Evolutionary conservation across 2,113 vertebrate genomes (phyloP).

Genomic region (Chaetodon auriga): DNA sequence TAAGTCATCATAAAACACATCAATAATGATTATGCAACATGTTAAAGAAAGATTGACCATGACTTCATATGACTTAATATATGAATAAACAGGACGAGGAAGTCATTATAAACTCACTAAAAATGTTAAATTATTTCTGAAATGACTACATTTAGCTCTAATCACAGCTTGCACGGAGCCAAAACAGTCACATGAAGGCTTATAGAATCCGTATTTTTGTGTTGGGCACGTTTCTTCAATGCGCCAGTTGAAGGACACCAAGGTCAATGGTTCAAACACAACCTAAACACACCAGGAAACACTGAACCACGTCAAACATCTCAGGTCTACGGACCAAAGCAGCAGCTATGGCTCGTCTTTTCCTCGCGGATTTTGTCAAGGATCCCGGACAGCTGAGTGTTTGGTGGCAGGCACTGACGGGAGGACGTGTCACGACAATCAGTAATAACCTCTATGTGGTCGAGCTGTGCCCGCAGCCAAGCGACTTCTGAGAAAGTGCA

Average conservation of each 20-base stretch:
- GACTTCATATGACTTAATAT: neutral
- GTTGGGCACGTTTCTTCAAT: conserved; percentile 2
- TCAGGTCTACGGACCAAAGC: neutral
- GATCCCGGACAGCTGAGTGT: neutral
- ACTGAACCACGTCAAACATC: neutral
- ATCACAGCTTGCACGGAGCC: no score
- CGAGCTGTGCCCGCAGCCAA: neutral
- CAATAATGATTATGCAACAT: no score
- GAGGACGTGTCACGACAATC: conserved; percentile 6
- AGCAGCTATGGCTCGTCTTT: neutral
- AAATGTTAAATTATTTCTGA: neutral
- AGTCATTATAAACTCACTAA: neutral
- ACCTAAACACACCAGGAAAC: neutral
- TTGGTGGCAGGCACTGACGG: neutral
- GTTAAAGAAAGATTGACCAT: neutral
- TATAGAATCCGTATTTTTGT: no score
- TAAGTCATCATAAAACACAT: neutral
- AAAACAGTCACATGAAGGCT: no score
- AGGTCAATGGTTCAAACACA: conserved; percentile 75
- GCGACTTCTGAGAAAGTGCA: conserved; percentile 45
- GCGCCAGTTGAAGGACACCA: conserved; percentile 77
- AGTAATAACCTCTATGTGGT: neutral
- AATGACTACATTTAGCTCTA: no score
- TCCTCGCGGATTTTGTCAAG: neutral
- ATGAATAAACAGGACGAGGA: neutral